These are phyloP conservation scores for Tetanocera ferruginea DNA, from an alignment of 2,888 invertebrate species.

Conservation along the genomic window DNA sequence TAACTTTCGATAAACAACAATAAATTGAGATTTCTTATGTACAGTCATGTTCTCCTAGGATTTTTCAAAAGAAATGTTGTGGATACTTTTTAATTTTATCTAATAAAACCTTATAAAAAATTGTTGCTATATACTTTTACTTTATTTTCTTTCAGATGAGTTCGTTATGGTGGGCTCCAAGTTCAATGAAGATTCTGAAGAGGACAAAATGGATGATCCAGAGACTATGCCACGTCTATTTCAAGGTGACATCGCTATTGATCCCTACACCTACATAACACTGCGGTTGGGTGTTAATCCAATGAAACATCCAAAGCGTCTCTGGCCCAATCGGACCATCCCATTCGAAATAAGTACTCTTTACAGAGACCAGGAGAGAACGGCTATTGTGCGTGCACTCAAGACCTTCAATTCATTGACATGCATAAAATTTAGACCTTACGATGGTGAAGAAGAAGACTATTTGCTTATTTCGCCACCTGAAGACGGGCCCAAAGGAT, in stretches of 20 bases:
- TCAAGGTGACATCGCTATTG: conserved; percentile 79
- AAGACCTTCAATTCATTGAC: conserved; percentile 76
- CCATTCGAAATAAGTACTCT: conserved; percentile 77
- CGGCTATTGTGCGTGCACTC: conserved; percentile 75
- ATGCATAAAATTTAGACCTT: conserved; percentile 76
- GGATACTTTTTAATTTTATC: background rate
- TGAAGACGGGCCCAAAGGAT: conserved; percentile 77
- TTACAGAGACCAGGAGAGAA: conserved; percentile 70
- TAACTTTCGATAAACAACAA: no score
- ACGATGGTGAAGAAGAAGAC: conserved; percentile 76
- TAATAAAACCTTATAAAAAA: background rate
- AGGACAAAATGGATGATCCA: conserved; percentile 71
- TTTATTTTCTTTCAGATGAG: conserved; percentile 50
- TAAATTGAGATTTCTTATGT: no score
- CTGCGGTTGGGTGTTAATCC: conserved; percentile 77
- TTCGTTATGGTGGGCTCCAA: conserved; percentile 56
- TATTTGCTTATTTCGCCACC: conserved; percentile 77
- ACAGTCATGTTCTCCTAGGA: no score
- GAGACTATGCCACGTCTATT: conserved; percentile 77
- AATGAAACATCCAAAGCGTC: conserved; percentile 76
- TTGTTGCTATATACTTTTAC: background rate
- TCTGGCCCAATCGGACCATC: conserved; percentile 77
- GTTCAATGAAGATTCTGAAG: conserved; percentile 50
- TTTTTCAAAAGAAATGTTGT: background rate
- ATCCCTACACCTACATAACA: conserved; percentile 74